A percentile compares a stretch with the other conserved stretches of the same genome.
phyloP scores from a whole-genome alignment of 2,888 invertebrate species.

The Clanis bilineata region DNA sequence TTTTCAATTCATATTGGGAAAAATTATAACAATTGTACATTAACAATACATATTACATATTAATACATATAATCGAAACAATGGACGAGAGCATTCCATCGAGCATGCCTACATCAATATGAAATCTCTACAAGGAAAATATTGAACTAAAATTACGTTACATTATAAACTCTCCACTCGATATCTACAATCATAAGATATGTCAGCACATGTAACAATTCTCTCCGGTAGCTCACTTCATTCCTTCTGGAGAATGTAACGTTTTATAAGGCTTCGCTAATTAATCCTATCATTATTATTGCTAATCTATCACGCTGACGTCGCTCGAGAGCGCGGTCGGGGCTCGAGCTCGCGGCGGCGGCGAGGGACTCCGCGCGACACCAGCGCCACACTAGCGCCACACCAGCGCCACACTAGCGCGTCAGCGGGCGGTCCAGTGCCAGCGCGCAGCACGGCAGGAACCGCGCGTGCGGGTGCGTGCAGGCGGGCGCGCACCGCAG shows the following conservation, averaged over 20 bases:
- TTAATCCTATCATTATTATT: slow-evolving; percentile 63
- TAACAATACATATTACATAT: slow-evolving; percentile 17
- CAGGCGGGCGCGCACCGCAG: slow-evolving; percentile 54
- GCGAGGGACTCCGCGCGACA: neutral
- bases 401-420: slow-evolving; percentile 44
- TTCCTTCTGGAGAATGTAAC: slow-evolving; percentile 47
- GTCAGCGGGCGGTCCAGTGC: slow-evolving; percentile 72
- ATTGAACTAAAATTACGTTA: slow-evolving; percentile 76
- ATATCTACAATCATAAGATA: slow-evolving; percentile 72
- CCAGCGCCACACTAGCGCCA: neutral
- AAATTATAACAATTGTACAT: neutral
- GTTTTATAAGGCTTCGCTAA: slow-evolving; percentile 59
- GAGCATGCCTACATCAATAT: slow-evolving; percentile 64
- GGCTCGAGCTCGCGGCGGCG: neutral
- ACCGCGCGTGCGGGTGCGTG: slow-evolving; percentile 74
- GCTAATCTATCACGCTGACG: slow-evolving; percentile 55
- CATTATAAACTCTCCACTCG: slow-evolving; percentile 54
- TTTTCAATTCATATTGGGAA: neutral
- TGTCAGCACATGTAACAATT: slow-evolving; percentile 65
- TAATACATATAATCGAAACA: slow-evolving; percentile 14
- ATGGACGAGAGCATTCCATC: slow-evolving; percentile 65
- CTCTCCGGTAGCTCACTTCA: slow-evolving; percentile 37
- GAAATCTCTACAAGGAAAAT: slow-evolving; percentile 76
- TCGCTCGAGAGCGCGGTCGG: slow-evolving; percentile 42
- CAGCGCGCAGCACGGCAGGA: slow-evolving; percentile 73